Evolutionary conservation across 1,140 invertebrate species (phyloP), one percentile per base, ranked within the genome.

Genomic region (Fopius arisanus): DNA sequence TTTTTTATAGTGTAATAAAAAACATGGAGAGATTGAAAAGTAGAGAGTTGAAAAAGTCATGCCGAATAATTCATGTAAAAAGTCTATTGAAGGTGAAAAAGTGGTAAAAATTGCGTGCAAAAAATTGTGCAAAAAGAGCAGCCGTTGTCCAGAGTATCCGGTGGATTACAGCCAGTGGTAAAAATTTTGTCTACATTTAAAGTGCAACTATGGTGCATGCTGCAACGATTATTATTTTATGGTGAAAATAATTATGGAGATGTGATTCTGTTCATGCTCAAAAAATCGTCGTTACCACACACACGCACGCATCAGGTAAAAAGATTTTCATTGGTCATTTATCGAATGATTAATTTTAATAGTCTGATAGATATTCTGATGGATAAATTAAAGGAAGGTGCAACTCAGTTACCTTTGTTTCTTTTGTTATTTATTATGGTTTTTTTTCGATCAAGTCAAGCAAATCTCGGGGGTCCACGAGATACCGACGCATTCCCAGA

Each of bases 401-500:
- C 86, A 88, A 87, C 87, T 87, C 85, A 59, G 23, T 87, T 88
- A 88, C 86, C 86, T 88, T 69, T 69, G 21, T 26, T 67, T 67
- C 21, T 21, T 54, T 54, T 21, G 19, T 26, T 48, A 14, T 19
- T 59, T 59, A 59, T 26, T 19, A 26, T 23, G 14, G 21, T 68
- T 68, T 28, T 48, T 72, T 84, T 87, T 88, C 83, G 84, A 84
- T 89, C 83, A 87, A 88, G 83, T 88, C 84, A 88, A 89, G 88
- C 87, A 89, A 89, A 89, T 87, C 88, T 88, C 85, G 79, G 82
- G 87, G 86, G 84, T 89, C 87, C 85, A 88, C 87, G 86, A 88
- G 86, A 89, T 88, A 89, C 85, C 88, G 88, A 89, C 86, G 88
- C 89, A 90, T 89, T 89, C 89, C 88, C 86, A 89, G 84, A 87